These are phyloP conservation scores for Chorisops tibialis DNA, from an alignment of 2,888 invertebrate species.

Conservation along the genomic window DNA sequence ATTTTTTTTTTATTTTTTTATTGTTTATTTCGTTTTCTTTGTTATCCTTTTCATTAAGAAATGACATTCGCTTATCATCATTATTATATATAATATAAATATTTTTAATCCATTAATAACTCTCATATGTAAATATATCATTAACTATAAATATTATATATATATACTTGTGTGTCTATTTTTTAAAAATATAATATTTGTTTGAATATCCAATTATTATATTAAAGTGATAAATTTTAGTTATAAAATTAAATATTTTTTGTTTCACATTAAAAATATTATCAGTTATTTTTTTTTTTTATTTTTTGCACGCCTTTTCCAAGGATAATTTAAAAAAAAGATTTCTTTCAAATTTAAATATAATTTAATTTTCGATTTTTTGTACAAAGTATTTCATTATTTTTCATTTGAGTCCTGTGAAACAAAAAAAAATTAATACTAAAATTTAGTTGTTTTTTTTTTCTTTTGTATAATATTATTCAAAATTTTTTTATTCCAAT, in stretches of 20 bases:
- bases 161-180: conserved; percentile 34
- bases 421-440: conserved; percentile 9
- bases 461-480: conserved; percentile 6
- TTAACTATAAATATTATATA: conserved; percentile 32
- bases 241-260: not conserved
- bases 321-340: not conserved
- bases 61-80: not conserved
- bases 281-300: not conserved
- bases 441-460: not conserved
- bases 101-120: conserved; percentile 3
- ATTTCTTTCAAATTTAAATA: not conserved
- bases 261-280: not conserved
- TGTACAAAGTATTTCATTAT: not conserved
- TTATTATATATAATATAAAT: not conserved
- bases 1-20: conserved; percentile 20
- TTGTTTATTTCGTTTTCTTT: too few species aligned
- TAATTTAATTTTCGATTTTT: not conserved
- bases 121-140: conserved; percentile 33
- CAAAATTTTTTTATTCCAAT: conserved; percentile 4
- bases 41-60: not conserved
- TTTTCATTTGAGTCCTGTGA: conserved; percentile 3
- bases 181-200: conserved; percentile 20
- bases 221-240: not conserved
- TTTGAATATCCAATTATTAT: not conserved
- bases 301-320: not conserved